Base-by-base conservation (phyloP, 2,888 invertebrate species). In the Tenthredo amoena region DNA sequence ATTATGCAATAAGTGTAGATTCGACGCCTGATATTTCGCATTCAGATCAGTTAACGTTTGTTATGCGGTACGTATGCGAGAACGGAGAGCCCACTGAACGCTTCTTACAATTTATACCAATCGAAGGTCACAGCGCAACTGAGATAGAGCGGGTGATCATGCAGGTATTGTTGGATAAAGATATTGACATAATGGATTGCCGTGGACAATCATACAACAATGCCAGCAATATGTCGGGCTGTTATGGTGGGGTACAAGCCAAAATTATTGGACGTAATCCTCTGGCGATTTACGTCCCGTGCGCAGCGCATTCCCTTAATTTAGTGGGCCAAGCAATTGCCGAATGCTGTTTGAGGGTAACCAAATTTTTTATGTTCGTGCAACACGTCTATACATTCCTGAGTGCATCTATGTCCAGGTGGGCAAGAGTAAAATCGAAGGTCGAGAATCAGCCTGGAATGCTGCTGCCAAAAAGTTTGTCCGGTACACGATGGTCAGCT, bases 361-460 rank as follows among this genome's bases (percentile, higher is more conserved):
- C 86, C 47, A 65, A 37, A 43, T 88, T 88, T 84, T 89, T 90
- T 86, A 74, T 85, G 81, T 87, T 89, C n/a, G 71, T 89, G 21
- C 86, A 90, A 86, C 84, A 87, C 85, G 76, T 89, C 37, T 90
- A 88, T 65, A 87, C 68, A n/a, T 90, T 89, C 84, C 87, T 89
- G 85, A 86, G 87, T 79, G 86, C 88, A 71, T 89, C 89, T 68
- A 89, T 88, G 62, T 81, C 87, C 65, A 86, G 89, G 71, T 89
- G 89, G 88, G 58, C 77, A 62, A 12, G n/a, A 85, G n/a, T 86
- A 58, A 85, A 85, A 84, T 34, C 77, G 47, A 77, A 85, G 26
- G 37, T 86, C 31, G 50, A 86, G 18, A 72, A 85, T 84, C 71
- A 84, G 31, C 40, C 86, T 34, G 86, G 50, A 47, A 79, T 71